Conservation (phyloP, 2,888 invertebrate species). For the Acanthoscelides obtectus region DNA sequence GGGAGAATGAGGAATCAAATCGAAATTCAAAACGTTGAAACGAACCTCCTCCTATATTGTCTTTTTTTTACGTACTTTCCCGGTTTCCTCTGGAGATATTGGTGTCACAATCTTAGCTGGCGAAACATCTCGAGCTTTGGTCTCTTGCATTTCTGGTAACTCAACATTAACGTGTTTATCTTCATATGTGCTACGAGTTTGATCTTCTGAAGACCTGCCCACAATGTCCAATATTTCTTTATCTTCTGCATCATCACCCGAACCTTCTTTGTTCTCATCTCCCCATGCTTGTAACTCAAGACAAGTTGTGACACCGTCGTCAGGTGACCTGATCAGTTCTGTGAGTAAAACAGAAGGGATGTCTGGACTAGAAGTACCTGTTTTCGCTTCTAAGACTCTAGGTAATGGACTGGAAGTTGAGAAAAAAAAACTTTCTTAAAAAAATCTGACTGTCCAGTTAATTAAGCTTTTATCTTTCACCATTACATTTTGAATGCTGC, state of each 20-base stretch:
- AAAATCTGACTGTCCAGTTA: no score
- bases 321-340: neutral
- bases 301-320: neutral
- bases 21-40: neutral
- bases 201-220: neutral
- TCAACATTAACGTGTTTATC: neutral
- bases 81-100: neutral
- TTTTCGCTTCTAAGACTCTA: neutral
- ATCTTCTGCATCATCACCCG: neutral
- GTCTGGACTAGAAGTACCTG: neutral
- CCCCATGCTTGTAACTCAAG: neutral
- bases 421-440: neutral
- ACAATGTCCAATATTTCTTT: neutral
- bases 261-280: neutral
- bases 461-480: no score
- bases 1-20: neutral
- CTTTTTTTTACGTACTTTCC: neutral
- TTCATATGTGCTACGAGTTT: neutral
- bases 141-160: neutral
- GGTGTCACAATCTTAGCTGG: neutral
- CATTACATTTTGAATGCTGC: no score
- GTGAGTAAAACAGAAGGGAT: neutral
- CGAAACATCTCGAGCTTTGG: neutral
- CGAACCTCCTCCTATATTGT: neutral
- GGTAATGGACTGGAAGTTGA: neutral